phyloP scores from a whole-genome alignment of 2,888 invertebrate species.

The Dorcus parallelipipedus region DNA sequence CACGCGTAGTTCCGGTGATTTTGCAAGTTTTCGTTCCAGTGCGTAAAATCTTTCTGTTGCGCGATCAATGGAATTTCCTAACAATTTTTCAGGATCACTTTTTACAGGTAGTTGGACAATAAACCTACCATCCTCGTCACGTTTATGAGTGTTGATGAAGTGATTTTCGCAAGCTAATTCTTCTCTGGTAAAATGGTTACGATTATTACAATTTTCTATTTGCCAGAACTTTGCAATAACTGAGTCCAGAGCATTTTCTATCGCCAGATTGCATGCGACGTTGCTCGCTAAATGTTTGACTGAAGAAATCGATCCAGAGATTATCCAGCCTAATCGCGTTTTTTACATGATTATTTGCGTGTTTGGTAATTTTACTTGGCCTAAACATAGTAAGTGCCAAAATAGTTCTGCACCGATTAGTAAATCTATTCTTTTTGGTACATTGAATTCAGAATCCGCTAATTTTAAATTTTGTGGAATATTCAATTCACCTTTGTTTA shows the following conservation, averaged over 20 bases:
- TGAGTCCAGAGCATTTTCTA: not conserved
- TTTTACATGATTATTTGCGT: conserved; percentile 2
- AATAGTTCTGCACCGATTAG: conserved; percentile 2
- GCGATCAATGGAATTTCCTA: too few species aligned
- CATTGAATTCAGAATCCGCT: conserved; percentile 8
- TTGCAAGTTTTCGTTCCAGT: too few species aligned
- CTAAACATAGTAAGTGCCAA: conserved; percentile 3
- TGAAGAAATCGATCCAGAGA: not conserved
- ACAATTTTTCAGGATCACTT: too few species aligned
- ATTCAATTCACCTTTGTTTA: not conserved
- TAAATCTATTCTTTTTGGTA: too few species aligned
- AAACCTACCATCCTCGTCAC: too few species aligned
- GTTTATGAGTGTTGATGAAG: too few species aligned
- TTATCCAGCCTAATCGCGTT: conserved; percentile 10
- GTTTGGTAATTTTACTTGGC: not conserved
- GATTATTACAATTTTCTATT: conserved; percentile 3
- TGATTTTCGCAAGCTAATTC: too few species aligned
- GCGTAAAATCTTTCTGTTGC: too few species aligned
- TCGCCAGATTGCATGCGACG: not conserved
- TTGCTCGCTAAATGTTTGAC: not conserved
- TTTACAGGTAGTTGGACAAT: too few species aligned
- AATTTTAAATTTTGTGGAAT: conserved; percentile 9
- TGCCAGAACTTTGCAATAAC: conserved; percentile 9
- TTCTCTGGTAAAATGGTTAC: too few species aligned
- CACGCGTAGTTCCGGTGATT: too few species aligned